Evolutionary conservation across 1,140 invertebrate genomes (phyloP).

Genomic region (Bombus ignitus): DNA sequence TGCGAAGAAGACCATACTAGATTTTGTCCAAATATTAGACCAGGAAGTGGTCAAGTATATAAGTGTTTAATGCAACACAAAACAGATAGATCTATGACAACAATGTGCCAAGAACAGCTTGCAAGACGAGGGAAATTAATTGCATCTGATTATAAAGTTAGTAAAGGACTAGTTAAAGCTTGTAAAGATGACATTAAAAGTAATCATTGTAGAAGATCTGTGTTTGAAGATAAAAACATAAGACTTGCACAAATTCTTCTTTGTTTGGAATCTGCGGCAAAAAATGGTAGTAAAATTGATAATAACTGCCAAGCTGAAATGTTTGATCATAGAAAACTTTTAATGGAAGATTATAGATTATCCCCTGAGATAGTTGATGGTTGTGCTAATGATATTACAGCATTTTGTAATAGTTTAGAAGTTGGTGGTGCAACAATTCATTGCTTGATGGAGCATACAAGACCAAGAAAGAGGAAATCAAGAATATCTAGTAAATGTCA

Average conservation of each 20-base stretch:
- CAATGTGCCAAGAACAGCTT: constrained; percentile 92
- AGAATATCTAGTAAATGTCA: constrained; percentile 87
- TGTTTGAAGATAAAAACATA: constrained; percentile 91
- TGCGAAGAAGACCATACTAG: constrained; percentile 93
- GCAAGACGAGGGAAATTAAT: constrained; percentile 93
- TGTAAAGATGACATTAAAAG: constrained; percentile 95
- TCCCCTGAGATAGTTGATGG: constrained; percentile 95
- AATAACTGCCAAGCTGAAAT: constrained; percentile 93
- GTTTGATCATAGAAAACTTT: constrained; percentile 93
- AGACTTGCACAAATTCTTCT: constrained; percentile 95
- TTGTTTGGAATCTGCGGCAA: constrained; percentile 94
- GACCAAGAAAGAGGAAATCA: constrained; percentile 84
- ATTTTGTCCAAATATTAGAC: constrained; percentile 87
- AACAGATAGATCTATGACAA: constrained; percentile 87
- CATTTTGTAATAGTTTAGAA: constrained; percentile 89
- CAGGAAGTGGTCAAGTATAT: constrained; percentile 92
- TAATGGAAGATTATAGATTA: constrained; percentile 96
- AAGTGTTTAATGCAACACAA: constrained; percentile 96
- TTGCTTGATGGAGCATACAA: constrained; percentile 96
- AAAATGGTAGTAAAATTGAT: constrained; percentile 89
- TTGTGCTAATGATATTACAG: constrained; percentile 93
- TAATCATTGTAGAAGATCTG: constrained; percentile 89
- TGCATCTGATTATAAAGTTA: constrained; percentile 95
- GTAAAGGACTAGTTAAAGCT: constrained; percentile 92
- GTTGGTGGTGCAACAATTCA: constrained; percentile 95